Conservation (phyloP, 2,888 invertebrate genomes). For the Ptilodon capucinus region DNA sequence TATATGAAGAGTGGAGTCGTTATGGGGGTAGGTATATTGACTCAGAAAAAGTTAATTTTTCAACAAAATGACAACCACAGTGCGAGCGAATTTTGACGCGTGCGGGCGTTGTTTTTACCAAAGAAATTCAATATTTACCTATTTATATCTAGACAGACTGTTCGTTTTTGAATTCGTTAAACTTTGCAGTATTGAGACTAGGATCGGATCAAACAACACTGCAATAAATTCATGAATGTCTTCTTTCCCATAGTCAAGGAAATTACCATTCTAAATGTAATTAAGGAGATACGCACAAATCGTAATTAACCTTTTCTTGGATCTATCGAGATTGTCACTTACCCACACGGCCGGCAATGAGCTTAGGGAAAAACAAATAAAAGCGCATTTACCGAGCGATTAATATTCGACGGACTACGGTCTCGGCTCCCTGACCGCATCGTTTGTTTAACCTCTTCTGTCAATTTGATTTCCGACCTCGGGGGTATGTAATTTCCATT, state of each 20-base stretch:
- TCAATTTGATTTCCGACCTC: constrained; percentile 81
- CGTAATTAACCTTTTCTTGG: constrained; percentile 21
- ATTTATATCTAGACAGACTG: no score
- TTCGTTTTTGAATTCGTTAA: no score
- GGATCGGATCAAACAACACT: no score
- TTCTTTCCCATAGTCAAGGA: neutral
- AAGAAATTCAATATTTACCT: no score
- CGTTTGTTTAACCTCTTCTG: constrained; percentile 82
- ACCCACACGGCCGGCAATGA: constrained; percentile 36
- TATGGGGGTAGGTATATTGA: no score
- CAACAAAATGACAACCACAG: no score
- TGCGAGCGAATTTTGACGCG: no score
- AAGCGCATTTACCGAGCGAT: constrained; percentile 77
- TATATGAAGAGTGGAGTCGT: no score
- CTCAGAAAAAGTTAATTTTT: no score
- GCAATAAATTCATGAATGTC: no score
- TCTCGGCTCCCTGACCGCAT: constrained; percentile 72
- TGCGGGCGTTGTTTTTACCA: no score
- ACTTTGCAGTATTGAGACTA: no score
- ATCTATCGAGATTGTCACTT: constrained; percentile 38
- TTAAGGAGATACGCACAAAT: neutral
- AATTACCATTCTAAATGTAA: neutral
- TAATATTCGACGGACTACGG: constrained; percentile 74
- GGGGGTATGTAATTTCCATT: constrained; percentile 80
- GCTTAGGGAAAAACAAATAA: constrained; percentile 71